Conservation (phyloP, 1,140 invertebrate genomes). For the Drosophila sechellia region DNA sequence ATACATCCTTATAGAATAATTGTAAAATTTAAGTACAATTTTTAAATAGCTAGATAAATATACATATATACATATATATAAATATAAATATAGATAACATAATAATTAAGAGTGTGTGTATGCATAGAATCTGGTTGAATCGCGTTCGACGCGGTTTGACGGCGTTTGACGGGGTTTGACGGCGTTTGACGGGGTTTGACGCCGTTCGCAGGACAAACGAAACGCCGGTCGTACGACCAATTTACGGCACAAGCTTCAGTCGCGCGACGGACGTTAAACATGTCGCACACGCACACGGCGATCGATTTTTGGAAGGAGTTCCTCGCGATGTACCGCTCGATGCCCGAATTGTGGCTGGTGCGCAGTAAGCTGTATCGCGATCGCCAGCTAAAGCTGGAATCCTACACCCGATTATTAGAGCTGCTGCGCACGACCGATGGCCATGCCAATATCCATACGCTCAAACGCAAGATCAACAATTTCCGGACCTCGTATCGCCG, state of each 20-base stretch:
- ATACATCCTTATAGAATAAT: too few species aligned
- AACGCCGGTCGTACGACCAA: conserved; percentile 25
- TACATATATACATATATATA: too few species aligned
- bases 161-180: conserved; percentile 10
- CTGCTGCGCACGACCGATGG: conserved; percentile 33
- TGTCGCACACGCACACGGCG: conserved; percentile 16
- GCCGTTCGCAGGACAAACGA: conserved; percentile 41
- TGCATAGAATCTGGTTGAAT: background rate
- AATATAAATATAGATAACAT: too few species aligned
- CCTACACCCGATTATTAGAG: conserved; percentile 36
- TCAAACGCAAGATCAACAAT: conserved; percentile 70
- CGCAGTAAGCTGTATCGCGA: conserved; percentile 53
- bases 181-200: conserved; percentile 20
- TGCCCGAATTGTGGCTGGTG: conserved; percentile 64
- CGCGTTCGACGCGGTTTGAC: conserved; percentile 19
- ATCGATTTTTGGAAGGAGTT: conserved; percentile 48
- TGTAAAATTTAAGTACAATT: too few species aligned
- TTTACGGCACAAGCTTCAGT: too few species aligned
- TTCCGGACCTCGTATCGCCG: conserved; percentile 64
- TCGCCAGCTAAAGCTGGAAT: conserved; percentile 34
- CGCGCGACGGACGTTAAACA: background rate
- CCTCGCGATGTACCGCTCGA: conserved; percentile 59
- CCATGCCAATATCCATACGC: conserved; percentile 46
- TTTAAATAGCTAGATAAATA: too few species aligned
- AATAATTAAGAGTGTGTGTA: too few species aligned